Evolutionary conservation across 2,797 vertebrate genomes (phyloP).

Genomic region (Glyptemys insculpta): DNA sequence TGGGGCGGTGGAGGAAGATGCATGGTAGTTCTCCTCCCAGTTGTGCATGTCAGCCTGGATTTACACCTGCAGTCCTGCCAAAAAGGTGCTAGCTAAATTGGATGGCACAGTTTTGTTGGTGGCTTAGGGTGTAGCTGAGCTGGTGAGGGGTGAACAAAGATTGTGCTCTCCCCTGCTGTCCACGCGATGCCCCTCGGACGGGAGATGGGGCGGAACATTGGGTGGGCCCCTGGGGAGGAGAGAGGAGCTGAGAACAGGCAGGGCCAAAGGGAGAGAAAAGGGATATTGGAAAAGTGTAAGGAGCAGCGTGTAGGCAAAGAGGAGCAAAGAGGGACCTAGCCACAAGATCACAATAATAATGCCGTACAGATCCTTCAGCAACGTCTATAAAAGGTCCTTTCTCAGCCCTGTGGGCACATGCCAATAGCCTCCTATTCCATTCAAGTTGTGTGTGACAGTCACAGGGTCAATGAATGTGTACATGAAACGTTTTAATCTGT

Average conservation of each 20-base stretch:
- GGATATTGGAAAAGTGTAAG: not conserved
- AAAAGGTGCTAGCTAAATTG: too few relatives aligned
- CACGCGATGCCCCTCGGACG: not conserved
- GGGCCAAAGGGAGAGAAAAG: not conserved
- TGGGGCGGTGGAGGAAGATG: not conserved
- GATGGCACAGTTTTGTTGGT: too few relatives aligned
- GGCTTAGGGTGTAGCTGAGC: not conserved
- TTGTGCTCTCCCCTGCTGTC: not conserved
- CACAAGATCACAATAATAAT: not conserved
- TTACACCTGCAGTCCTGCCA: too few relatives aligned
- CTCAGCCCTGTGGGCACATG: not conserved
- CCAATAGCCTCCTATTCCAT: not conserved
- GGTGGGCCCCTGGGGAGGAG: not conserved
- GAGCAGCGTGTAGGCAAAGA: not conserved
- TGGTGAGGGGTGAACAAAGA: not conserved
- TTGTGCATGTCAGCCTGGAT: too few relatives aligned
- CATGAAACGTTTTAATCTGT: not conserved
- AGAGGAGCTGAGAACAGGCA: not conserved
- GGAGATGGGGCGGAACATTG: not conserved
- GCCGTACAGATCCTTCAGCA: not conserved
- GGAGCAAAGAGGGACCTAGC: not conserved
- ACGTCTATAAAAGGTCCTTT: not conserved
- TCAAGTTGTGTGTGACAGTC: not conserved
- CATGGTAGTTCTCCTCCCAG: not conserved
- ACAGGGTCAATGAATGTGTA: not conserved